phyloP scores from a whole-genome alignment of 2,888 invertebrate genomes.

The Drosophila atroscutellata region DNA sequence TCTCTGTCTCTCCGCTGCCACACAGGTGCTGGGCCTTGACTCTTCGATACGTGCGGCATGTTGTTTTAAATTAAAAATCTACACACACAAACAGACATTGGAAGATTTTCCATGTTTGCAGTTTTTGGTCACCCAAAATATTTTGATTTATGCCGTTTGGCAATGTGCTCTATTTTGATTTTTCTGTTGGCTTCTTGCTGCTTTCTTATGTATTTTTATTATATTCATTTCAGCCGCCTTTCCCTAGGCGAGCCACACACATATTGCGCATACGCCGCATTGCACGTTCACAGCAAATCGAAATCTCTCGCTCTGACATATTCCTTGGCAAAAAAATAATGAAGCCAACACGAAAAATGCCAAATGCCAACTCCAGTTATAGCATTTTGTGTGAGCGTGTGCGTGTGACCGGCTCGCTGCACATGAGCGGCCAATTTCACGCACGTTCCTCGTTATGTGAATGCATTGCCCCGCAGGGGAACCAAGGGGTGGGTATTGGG shows the following conservation, averaged over 20 bases:
- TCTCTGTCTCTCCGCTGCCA: constrained; percentile 18
- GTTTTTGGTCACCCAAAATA: constrained; percentile 55
- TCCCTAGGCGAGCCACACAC: constrained; percentile 5
- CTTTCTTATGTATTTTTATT: constrained; percentile 60
- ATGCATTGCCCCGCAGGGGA: constrained; percentile 7
- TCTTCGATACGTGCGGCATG: constrained; percentile 57
- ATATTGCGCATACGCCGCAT: constrained; percentile 70
- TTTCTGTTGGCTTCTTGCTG: neutral
- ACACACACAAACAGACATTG: constrained; percentile 30
- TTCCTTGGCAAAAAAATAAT: constrained; percentile 20
- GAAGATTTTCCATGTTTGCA: constrained; percentile 60
- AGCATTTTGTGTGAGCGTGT: constrained; percentile 23
- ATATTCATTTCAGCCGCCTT: constrained; percentile 50
- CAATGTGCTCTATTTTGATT: neutral
- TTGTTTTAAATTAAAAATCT: constrained; percentile 79
- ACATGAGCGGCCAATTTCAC: constrained; percentile 70
- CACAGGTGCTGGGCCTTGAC: constrained; percentile 53
- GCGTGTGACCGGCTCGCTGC: constrained; percentile 54
- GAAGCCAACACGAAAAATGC: constrained; percentile 11
- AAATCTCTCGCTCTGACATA: constrained; percentile 29
- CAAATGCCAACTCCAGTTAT: constrained; percentile 45
- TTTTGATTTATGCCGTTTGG: constrained; percentile 58
- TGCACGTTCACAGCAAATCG: constrained; percentile 55
- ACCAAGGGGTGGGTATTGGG: constrained; percentile 2
- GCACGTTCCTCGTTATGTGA: constrained; percentile 48